Conservation (phyloP, 2,797 vertebrate genomes). For the Propithecus perrieri region DNA sequence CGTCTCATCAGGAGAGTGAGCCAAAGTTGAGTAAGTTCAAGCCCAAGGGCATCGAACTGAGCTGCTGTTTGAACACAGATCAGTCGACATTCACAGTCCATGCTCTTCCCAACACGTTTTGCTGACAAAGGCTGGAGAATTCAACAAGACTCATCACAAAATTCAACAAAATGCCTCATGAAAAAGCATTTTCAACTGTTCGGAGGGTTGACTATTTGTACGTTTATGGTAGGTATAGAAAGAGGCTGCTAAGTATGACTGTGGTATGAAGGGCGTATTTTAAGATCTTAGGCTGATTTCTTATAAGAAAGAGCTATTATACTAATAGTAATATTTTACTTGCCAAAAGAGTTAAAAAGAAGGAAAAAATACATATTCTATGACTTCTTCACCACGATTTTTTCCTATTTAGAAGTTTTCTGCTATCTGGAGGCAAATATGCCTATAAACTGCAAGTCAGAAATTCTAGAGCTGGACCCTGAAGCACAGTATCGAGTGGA, state of each 20-base stretch:
- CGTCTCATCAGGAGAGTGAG: background rate
- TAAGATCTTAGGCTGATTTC: slow-evolving; percentile 1
- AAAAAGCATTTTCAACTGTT: background rate
- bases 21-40: background rate
- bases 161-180: background rate
- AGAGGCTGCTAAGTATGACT: background rate
- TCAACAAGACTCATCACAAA: background rate
- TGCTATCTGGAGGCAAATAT: background rate
- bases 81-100: background rate
- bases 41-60: background rate
- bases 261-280: background rate
- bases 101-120: background rate
- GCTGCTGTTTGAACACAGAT: background rate
- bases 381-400: background rate
- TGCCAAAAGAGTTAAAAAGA: background rate
- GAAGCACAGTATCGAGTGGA: background rate
- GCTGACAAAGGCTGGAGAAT: background rate
- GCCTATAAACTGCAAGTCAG: background rate
- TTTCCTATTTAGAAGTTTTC: background rate
- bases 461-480: background rate
- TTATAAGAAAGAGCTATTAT: background rate
- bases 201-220: background rate
- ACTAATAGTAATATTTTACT: background rate
- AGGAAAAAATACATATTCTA: background rate
- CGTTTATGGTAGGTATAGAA: background rate